Evolutionary conservation across 2,797 vertebrate genomes (phyloP), one percentile per base, ranked within the genome.

Genomic region (Phrynocephalus guinanensis): DNA sequence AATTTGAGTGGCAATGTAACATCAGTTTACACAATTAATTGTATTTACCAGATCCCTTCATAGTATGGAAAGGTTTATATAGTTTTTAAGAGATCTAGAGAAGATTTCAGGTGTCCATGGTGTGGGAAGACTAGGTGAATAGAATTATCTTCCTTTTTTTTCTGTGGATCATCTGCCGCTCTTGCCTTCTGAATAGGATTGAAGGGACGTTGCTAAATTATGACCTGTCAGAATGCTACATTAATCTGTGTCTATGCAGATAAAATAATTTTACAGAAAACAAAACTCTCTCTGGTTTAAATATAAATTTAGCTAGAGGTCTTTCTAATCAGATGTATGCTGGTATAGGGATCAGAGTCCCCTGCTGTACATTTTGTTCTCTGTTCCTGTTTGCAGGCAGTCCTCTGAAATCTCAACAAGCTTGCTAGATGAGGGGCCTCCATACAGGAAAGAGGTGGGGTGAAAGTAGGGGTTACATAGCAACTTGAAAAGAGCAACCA

Each of bases 161-260:
- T 85, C 88, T 84, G 0, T n/a, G 90, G 87, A 86, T 80, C 90
- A 87, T 91, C 73, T 26, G 52, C 50, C 38, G 60, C 20, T 77
- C 10, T 88, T 82, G 5, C 26, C 26, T 24, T 66, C 3, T 66
- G 28, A 44, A 71, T 71, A 9, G 5, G 28, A 38, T 88, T 92
- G 88, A 90, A 91, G 79, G 91, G 91, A 71, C 89, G 94, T 94
- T 94, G 93, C 95, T 90, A 96, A 97, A 96, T 93, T 94, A 92
- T 95, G 91, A 95, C 85, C 82, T 93, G 63, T 82, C 1, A 92
- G 88, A 72, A 91, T 79, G 18, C 28, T 87, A 33, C 10, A 71
- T 38, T 28, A 38, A 56, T 71, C 15, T 28, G 2, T 63, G 3
- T 82, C n/a, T 67, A 33, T 82, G 10, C 8, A 15, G 9, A 76